A percentile compares a stretch with the other conserved stretches of the same genome.
phyloP scores from a whole-genome alignment of 2,797 vertebrate species.

The Schizothorax lantsangensis region DNA sequence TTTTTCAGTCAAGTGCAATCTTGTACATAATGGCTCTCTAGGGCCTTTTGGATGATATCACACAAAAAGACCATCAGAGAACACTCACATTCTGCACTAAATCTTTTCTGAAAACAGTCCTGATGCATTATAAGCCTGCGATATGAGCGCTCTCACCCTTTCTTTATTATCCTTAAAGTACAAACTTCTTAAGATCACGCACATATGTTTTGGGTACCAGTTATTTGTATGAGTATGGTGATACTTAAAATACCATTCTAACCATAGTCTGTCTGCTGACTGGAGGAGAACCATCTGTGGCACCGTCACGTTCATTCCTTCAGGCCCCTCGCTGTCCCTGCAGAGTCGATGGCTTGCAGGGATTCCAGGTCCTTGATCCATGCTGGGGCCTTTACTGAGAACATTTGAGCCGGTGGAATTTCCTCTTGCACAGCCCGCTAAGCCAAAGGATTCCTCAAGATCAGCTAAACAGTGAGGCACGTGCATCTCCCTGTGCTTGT shows the following conservation, averaged over 20 bases:
- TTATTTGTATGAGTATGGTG: constrained; percentile 50
- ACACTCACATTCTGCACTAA: not conserved
- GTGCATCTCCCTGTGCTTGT: constrained; percentile 62
- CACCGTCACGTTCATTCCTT: constrained; percentile 30
- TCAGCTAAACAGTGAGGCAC: constrained; percentile 58
- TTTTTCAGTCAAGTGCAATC: constrained; percentile 9
- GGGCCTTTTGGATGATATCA: not conserved
- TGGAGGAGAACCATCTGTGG: constrained; percentile 45
- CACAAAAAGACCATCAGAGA: constrained; percentile 11
- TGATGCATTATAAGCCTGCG: not conserved
- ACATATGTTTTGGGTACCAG: constrained; percentile 48
- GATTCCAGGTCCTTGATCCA: constrained; percentile 53
- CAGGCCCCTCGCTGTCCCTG: constrained; percentile 52
- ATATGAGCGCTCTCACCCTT: not conserved
- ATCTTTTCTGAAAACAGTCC: not conserved
- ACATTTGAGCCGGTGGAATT: constrained; percentile 73
- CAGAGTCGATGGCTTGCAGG: constrained; percentile 39
- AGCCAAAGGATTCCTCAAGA: constrained; percentile 55
- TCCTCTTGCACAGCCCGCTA: constrained; percentile 61
- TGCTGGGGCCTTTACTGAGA: constrained; percentile 58
- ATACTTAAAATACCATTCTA: constrained; percentile 54
- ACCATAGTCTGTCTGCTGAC: constrained; percentile 48
- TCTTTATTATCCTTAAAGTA: not conserved
- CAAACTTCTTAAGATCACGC: not conserved
- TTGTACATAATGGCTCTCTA: not conserved